Evolutionary conservation across 2,113 vertebrate species (phyloP).

Genomic region (Bambusicola thoracicus): DNA sequence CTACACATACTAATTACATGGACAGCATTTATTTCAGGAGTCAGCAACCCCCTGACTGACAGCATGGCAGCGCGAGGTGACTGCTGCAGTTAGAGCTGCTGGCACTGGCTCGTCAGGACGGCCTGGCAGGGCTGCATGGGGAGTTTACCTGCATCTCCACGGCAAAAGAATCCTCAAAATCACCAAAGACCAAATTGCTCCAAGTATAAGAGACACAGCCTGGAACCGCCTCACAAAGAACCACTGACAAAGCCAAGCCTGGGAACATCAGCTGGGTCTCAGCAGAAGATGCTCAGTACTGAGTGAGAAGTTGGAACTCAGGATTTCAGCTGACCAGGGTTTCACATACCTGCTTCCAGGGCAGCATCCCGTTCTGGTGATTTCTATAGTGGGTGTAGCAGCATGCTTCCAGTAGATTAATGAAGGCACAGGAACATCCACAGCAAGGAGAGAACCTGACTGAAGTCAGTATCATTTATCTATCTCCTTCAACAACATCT

Average conservation of each 20-base stretch:
- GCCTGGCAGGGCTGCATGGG: neutral
- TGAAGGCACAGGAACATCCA: neutral
- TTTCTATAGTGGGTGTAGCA: neutral
- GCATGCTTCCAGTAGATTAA: neutral
- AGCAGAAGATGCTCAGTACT: neutral
- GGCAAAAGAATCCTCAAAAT: neutral
- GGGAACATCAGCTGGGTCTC: neutral
- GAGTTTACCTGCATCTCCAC: neutral
- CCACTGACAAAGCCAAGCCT: neutral
- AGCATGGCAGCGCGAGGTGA: neutral
- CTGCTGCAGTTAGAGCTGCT: neutral
- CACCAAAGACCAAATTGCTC: neutral
- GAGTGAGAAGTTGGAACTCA: neutral
- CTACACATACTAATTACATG: constrained; percentile 36
- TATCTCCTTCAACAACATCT: accelerated
- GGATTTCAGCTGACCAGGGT: neutral
- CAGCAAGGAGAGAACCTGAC: neutral
- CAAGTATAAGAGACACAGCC: neutral
- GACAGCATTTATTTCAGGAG: constrained; percentile 14
- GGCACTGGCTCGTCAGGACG: neutral
- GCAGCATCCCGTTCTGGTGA: neutral
- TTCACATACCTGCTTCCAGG: neutral
- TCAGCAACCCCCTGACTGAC: neutral
- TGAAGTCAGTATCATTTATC: neutral
- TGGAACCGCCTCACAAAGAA: neutral